These are phyloP conservation scores for Brachionus rubens DNA, from an alignment of 1,140 invertebrate genomes.

Conservation along the genomic window DNA sequence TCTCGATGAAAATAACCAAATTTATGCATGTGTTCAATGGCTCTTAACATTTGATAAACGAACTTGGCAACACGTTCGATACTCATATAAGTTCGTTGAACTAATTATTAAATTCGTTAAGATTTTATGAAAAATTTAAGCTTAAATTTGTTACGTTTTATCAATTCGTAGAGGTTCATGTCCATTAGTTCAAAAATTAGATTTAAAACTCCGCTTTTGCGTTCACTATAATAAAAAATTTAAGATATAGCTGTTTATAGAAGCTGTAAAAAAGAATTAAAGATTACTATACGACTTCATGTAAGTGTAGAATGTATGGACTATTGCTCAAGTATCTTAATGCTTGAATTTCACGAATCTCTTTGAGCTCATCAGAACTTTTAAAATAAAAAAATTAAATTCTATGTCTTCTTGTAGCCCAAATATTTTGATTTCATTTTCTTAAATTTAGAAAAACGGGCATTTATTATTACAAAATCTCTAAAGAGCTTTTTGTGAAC, in stretches of 20 bases:
- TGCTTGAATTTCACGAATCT: conserved; percentile 66
- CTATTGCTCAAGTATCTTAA: conserved; percentile 65
- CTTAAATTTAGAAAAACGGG: background rate
- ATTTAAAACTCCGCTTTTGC: conserved; percentile 63
- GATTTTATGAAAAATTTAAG: background rate
- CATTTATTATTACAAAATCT: too few species aligned
- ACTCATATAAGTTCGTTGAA: conserved; percentile 13
- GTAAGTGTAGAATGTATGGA: conserved; percentile 66
- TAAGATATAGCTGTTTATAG: too few species aligned
- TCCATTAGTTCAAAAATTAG: conserved; percentile 70
- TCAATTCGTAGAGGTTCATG: conserved; percentile 69
- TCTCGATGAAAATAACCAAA: conserved; percentile 69
- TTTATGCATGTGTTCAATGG: conserved; percentile 47
- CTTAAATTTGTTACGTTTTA: conserved; percentile 58
- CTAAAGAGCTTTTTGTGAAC: too few species aligned
- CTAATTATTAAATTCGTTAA: too few species aligned
- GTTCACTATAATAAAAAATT: conserved; percentile 57
- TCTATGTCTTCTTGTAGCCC: background rate
- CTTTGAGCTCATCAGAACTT: conserved; percentile 64
- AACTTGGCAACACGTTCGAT: conserved; percentile 32
- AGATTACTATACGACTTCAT: conserved; percentile 68
- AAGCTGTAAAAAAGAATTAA: too few species aligned
- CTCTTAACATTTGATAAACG: conserved; percentile 46
- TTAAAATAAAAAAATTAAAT: background rate
- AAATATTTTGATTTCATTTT: background rate